phyloP scores from a whole-genome alignment of 2,797 vertebrate species.

The Macropodus opercularis region DNA sequence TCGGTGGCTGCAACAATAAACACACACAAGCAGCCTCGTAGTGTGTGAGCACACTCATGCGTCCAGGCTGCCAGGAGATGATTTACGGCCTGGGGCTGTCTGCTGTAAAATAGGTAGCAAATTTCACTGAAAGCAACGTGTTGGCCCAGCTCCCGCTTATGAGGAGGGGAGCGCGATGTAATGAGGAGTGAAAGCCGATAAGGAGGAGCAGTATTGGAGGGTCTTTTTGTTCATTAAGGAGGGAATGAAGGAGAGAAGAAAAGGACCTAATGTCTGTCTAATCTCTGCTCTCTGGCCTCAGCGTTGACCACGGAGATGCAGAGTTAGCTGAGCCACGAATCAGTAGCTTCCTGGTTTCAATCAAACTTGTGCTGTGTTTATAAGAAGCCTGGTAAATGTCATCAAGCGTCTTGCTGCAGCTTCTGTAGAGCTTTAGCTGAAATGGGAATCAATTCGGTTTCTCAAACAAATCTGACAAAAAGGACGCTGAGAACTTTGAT shows the following conservation, averaged over 20 bases:
- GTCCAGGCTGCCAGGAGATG: constrained; percentile 48
- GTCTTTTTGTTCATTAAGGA: neutral
- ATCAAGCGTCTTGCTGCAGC: too few relatives aligned
- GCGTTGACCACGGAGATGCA: too few relatives aligned
- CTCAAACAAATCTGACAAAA: too few relatives aligned
- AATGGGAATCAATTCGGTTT: too few relatives aligned
- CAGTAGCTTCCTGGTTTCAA: too few relatives aligned
- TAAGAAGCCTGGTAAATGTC: too few relatives aligned
- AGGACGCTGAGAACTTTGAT: constrained; percentile 10
- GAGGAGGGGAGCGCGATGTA: neutral
- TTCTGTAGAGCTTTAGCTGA: too few relatives aligned
- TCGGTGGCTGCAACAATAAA: constrained; percentile 27
- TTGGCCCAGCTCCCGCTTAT: constrained; percentile 17
- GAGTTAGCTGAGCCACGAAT: too few relatives aligned
- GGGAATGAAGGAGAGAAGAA: constrained; percentile 10
- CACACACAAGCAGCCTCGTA: constrained; percentile 5
- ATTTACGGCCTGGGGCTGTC: constrained; percentile 40
- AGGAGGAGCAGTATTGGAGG: constrained; percentile 14
- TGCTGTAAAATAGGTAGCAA: constrained; percentile 35
- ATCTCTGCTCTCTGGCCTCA: neutral
- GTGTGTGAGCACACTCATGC: constrained; percentile 17
- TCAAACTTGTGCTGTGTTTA: too few relatives aligned
- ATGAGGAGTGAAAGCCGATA: constrained; percentile 39
- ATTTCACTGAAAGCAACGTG: constrained; percentile 35
- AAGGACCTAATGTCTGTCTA: constrained; percentile 6